Base-by-base conservation (phyloP, 1,140 invertebrate genomes). In the Trachymyrmex cornetzi region DNA sequence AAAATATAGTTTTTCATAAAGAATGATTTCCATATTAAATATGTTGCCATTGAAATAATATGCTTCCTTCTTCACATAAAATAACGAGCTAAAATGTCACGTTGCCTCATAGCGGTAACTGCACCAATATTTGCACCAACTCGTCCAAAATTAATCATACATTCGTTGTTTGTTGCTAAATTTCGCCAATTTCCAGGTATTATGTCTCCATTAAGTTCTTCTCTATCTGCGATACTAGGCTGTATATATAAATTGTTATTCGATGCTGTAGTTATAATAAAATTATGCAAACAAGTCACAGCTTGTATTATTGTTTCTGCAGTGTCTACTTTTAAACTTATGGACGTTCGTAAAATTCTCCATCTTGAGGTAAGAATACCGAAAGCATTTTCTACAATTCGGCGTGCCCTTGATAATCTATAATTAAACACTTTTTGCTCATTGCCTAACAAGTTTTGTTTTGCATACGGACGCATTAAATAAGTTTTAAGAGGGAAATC, bases 1-100 rank as follows among this genome's bases (percentile, higher is more conserved):
- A 38, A 38, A 38, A 5, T 5, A 38, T 38, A 38, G 6, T 38
- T 38, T 38, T 38, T 38, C 6, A 38, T 38, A 38, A 38, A 38
- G 34, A 38, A 38, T 38, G 34, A 38, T 38, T 38, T 7, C 34
- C 34, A 38, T 7, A 38, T 38, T 38, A 38, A 38, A 72, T 72
- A 6, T n/a, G 1, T 53, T 72, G 7, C 48, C 69, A 72, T 7
- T 72, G 48, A 7, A 9, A 72, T 14, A 24, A 19, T n/a, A 74
- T 74, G 19, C 27, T 74, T n/a, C 69, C 48, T 72, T 55, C 16
- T 30, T 74, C 71, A n/a, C 5, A 74, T 3, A 34, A 74, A 74
- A 34, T 74, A 34, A 5, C 24, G 24, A n/a, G 71, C 48, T 9
- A 74, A 22, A 30, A 27, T 74, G 5, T 74, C 44, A 4, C 69